phyloP scores from a whole-genome alignment of 2,113 vertebrate genomes.

The Nibea coibor region DNA sequence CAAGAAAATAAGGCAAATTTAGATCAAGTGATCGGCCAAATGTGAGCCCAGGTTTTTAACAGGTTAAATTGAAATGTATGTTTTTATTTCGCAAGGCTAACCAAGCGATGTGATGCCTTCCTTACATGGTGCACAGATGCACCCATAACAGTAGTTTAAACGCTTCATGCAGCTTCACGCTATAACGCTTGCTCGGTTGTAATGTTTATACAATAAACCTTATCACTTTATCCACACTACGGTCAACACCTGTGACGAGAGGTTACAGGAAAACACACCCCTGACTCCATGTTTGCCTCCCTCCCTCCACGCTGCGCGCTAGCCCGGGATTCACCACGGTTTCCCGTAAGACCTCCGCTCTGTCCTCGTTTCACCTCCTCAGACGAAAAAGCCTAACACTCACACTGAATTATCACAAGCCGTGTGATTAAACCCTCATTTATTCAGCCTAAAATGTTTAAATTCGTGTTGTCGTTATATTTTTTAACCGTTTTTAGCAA shows the following conservation, averaged over 20 bases:
- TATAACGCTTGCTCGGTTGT: no score
- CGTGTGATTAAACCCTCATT: fast-evolving
- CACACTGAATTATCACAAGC: fast-evolving
- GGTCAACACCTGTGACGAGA: no score
- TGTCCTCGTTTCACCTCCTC: neutral
- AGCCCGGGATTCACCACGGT: neutral
- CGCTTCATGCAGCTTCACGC: neutral
- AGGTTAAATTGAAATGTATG: neutral
- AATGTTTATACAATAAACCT: no score
- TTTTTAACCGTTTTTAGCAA: neutral
- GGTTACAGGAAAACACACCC: neutral
- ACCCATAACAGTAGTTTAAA: neutral
- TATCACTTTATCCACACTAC: no score
- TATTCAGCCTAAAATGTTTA: neutral
- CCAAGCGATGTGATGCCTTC: neutral
- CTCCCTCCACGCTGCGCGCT: neutral
- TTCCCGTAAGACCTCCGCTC: fast-evolving
- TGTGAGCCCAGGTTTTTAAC: neutral
- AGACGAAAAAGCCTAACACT: neutral
- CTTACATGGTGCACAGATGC: no score
- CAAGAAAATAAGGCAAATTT: neutral
- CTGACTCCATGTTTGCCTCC: no score
- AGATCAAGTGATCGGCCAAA: neutral
- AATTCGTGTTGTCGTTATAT: fast-evolving
- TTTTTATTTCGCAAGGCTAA: no score